Evolutionary conservation across 2,888 invertebrate species (phyloP), one percentile per base, ranked within the genome.

Genomic region (Caenorhabditis drosophilae): DNA sequence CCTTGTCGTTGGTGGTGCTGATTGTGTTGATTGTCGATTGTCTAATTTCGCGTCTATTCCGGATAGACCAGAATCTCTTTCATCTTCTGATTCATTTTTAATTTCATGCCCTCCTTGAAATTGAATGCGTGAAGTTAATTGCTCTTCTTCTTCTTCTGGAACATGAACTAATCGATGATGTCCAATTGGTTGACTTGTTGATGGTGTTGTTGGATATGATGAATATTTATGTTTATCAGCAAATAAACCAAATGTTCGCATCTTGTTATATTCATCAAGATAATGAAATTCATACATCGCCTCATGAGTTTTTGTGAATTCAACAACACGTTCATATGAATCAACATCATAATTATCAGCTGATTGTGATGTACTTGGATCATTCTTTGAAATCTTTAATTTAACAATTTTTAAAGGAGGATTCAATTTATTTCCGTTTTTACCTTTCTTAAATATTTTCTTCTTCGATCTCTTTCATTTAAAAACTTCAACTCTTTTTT

Each of bases 251-350:
- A 66, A 51, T 16, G 53, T 67, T 35, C 67, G 56, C 46, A 67
- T 50, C 53, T 68, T 66, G 44, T 78, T 74, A 52, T 91, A 89
- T 77, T 90, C 90, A 84, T 93, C 92, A 84, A 91, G 89, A 84
- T 93, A 94, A 85, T 93, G 93, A 85, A 91, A 93, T 0, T 92
- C 90, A 87, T 93, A 91, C 9, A 92, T 87, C 0, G 93, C 90
- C 76, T 94, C 93, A 81, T 93, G 92, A 76, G 91, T 90, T 42
- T 90, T 87, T 51, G 92, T 92, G 76, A 91, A 91, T 68, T 87
- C 85, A 4, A 89, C 83, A 55, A 88, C 87, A 75, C 87, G 85
- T 47, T 88, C 87, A 70, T 88, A 86, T 0, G 87, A 87, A 75
- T 88, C 88, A 48, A 87, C 85, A 47, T 78, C 78, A 25, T 69